Evolutionary conservation across 2,113 vertebrate genomes (phyloP).

Genomic region (Mionectes macconnelli): DNA sequence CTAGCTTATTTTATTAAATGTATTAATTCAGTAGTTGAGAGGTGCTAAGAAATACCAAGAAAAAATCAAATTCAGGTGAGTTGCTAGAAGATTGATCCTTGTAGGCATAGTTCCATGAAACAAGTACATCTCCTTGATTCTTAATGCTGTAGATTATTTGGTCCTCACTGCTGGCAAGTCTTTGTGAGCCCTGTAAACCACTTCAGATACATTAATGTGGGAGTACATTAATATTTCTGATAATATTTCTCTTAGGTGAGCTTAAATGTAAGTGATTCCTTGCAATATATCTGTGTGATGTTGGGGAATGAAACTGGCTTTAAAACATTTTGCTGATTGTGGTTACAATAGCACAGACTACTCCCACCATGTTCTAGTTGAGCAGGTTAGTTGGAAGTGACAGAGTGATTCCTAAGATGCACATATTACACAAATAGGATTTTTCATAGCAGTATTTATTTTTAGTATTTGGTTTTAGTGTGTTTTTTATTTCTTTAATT

Average conservation of each 20-base stretch:
- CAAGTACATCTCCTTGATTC: background rate
- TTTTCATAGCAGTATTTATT: background rate
- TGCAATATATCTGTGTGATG: background rate
- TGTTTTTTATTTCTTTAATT: background rate
- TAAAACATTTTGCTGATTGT: background rate
- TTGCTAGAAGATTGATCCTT: background rate
- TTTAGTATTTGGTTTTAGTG: background rate
- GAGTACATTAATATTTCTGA: background rate
- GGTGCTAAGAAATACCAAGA: background rate
- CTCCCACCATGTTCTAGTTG: background rate
- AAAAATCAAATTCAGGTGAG: background rate
- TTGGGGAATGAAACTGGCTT: background rate
- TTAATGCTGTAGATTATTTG: background rate
- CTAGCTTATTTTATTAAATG: background rate
- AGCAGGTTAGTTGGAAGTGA: background rate
- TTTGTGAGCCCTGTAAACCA: background rate
- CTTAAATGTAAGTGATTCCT: background rate
- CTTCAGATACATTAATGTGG: fast-evolving
- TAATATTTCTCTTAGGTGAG: background rate
- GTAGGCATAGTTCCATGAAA: background rate
- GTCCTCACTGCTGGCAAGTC: background rate
- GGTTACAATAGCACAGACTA: background rate
- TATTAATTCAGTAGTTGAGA: background rate
- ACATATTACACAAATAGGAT: background rate
- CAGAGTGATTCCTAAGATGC: background rate